phyloP scores from a whole-genome alignment of 2,888 invertebrate genomes.

The Drosophila fungiperda region DNA sequence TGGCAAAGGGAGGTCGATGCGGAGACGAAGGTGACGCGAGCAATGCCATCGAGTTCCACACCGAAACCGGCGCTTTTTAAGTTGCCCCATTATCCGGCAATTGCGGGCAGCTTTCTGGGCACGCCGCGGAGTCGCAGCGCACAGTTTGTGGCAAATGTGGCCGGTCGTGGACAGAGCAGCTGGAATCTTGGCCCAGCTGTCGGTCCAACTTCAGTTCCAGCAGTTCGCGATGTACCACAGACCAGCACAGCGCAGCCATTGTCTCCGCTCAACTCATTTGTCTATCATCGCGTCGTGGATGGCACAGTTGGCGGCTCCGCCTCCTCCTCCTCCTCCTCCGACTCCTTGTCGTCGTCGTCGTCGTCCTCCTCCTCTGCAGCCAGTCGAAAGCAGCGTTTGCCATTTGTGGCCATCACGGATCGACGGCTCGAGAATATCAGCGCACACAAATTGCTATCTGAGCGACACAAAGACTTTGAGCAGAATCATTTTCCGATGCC shows the following conservation, averaged over 20 bases:
- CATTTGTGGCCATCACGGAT: slow-evolving; percentile 85
- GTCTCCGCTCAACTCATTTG: slow-evolving; percentile 80
- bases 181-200: slow-evolving; percentile 26
- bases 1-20: slow-evolving; percentile 75
- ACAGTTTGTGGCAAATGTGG: slow-evolving; percentile 79
- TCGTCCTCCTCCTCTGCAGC: neutral
- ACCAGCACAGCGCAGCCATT: slow-evolving; percentile 28
- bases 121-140: slow-evolving; percentile 79
- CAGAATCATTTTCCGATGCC: slow-evolving; percentile 85
- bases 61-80: slow-evolving; percentile 74
- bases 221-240: slow-evolving; percentile 11
- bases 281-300: slow-evolving; percentile 84
- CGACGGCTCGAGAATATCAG: slow-evolving; percentile 80
- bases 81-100: slow-evolving; percentile 78
- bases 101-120: slow-evolving; percentile 73
- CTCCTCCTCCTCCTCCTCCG: neutral
- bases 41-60: slow-evolving; percentile 22
- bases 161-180: slow-evolving; percentile 59
- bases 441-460: slow-evolving; percentile 72
- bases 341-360: slow-evolving; percentile 2
- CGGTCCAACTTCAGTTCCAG: neutral
- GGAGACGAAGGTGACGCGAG: slow-evolving; percentile 49
- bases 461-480: slow-evolving; percentile 83
- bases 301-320: slow-evolving; percentile 40
- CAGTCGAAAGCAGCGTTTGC: slow-evolving; percentile 83